A percentile compares a stretch with the other conserved stretches of the same genome.
Conservation (phyloP, 2,888 invertebrate species). For the Thalpophila matura region DNA sequence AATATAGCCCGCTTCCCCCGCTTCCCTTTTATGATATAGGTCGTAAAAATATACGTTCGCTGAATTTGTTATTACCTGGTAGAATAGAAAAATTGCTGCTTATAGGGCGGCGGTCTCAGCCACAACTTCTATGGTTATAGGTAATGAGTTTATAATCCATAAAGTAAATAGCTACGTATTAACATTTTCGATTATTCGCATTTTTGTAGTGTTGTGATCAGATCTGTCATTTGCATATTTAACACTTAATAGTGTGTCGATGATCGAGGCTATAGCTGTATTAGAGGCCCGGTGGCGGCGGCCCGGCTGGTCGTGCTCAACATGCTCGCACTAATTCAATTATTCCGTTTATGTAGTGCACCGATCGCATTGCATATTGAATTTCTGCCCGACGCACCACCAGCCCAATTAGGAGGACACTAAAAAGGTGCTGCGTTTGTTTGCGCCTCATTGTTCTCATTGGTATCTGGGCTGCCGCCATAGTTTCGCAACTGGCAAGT, state of each 20-base stretch:
- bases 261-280: constrained; percentile 69
- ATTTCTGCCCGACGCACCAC: constrained; percentile 82
- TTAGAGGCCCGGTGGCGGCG: constrained; percentile 42
- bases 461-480: constrained; percentile 83
- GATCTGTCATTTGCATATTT: constrained; percentile 22
- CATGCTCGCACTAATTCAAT: constrained; percentile 86
- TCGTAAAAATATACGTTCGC: background rate
- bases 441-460: constrained; percentile 86
- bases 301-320: constrained; percentile 74
- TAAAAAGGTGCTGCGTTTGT: constrained; percentile 86
- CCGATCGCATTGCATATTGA: constrained; percentile 88
- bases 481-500: constrained; percentile 79
- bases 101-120: background rate
- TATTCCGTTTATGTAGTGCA: constrained; percentile 86
- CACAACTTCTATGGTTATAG: constrained; percentile 8
- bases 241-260: background rate
- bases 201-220: constrained; percentile 7
- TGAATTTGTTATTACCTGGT: background rate
- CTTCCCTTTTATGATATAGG: background rate
- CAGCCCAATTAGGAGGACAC: constrained; percentile 87
- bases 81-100: background rate
- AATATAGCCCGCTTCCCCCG: background rate
- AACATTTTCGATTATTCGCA: background rate
- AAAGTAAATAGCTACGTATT: background rate
- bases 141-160: background rate